Evolutionary conservation across 2,888 invertebrate genomes (phyloP), one percentile per base, ranked within the genome.

Genomic region (Drosophila monieri): DNA sequence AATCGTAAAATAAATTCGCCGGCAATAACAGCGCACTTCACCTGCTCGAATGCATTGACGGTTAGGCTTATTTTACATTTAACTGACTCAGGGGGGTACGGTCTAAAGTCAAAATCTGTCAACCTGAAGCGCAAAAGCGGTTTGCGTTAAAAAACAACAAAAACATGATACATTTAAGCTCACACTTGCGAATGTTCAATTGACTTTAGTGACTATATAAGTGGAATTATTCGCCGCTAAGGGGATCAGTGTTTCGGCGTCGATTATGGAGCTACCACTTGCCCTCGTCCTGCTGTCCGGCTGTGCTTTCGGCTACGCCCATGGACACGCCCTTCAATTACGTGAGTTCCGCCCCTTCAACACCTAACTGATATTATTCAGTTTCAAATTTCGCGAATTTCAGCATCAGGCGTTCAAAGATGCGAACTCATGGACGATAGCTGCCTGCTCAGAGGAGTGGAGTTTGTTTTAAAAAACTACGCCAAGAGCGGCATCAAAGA

Each of bases 401-500:
- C 47, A 88, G 88, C 85, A 6, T 48, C 58, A 27, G 77, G 74
- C 1, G 54, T 90, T 10, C 35, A 44, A 14, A 74, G 73, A 52
- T 90, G 90, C 46, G 5, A 35, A 1, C 59, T 66, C 3, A 35
- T 10, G 14, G 88, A 90, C 67, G 53, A 68, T 6, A 41, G 51
- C 2, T 90, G 90, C 27, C 27, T 85, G 3, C 21, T 21, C 25
- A 57, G 74, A 6, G 51, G 68, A 0, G 57, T 74, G 15, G 81
- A 85, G 25, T 57, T 70, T 53, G 73, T 85, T 4, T 18, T 89
- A 1, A 62, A 57, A 14, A 80, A 73, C 15, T 57, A 62, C n/a
- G 77, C 59, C 0, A 58, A 25, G 21, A 75, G 66, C 1, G 92
- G 91, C 9, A 68, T 89, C 27, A 80, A 73, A n/a, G 80, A 78